Evolutionary conservation across 1,140 invertebrate genomes (phyloP), one percentile per base, ranked within the genome.

Genomic region (Ridgeia piscesae): DNA sequence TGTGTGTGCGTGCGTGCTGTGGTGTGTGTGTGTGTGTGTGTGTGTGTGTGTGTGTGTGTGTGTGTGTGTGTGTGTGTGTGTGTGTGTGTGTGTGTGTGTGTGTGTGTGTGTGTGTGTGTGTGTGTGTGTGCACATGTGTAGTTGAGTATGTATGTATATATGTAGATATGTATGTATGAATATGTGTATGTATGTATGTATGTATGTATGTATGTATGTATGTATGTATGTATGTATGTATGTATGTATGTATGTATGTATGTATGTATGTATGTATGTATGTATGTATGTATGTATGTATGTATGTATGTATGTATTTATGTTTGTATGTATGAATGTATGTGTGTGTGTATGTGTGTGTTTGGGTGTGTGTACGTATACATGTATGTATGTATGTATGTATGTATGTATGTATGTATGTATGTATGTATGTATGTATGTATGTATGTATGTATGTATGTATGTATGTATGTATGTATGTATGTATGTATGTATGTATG

Each of bases 331-430:
- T 35, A 91, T 91, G 91, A 4, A 91, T 91, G 91, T 91, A 91
- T 91, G 91, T 58, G 58, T 91, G 91, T 91, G 34, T 91, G 34
- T 91, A 91, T 91, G 91, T 91, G 34, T 58, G 58, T 91, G 91
- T 91, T 4, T 91, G 34, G 77, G 58, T 91, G 91, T 91, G 34
- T 35, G 31, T 91, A 91, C 58, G 91, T 91, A 91, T 35, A 35
- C 58, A 35, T 88, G 91, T 2, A 42, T 91, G 91, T 88, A 91
- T 91, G 91, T 88, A 91, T 91, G 91, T 88, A 91, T 91, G 34
- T 35, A 91, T 91, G 34, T 91, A 91, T 91, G 91, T 91, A 91
- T 91, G 91, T 91, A 91, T 35, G 34, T 91, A 91, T 77, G 58
- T 77, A 77, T 21, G 58, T 77, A 77, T 77, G 58, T 77, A 77